Conservation (phyloP, 1,140 invertebrate genomes). For the Mamestra configurata region DNA sequence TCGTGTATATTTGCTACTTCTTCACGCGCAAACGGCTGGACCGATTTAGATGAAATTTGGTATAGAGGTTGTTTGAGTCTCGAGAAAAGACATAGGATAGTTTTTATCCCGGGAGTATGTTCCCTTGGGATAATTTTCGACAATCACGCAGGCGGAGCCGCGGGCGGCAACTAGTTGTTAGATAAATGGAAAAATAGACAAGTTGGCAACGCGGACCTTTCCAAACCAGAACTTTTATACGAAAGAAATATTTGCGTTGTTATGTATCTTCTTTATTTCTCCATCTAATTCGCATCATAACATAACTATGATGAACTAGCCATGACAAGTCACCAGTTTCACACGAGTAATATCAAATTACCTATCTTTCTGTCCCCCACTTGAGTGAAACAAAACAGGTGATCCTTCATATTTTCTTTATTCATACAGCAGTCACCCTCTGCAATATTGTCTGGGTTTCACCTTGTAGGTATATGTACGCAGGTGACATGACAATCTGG, state of each 20-base stretch:
- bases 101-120: too few species aligned
- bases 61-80: too few species aligned
- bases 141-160: too few species aligned
- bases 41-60: too few species aligned
- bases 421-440: constrained; percentile 24
- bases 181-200: constrained; percentile 15
- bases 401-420: constrained; percentile 39
- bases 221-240: neutral
- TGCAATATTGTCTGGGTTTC: constrained; percentile 19
- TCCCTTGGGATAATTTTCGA: too few species aligned
- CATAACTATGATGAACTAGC: constrained; percentile 11
- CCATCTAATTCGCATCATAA: neutral
- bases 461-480: constrained; percentile 1
- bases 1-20: too few species aligned
- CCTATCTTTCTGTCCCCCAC: constrained; percentile 24
- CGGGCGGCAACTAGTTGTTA: too few species aligned
- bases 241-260: neutral
- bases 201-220: constrained; percentile 8
- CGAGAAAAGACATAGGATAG: too few species aligned
- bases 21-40: too few species aligned
- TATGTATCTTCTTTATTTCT: constrained; percentile 7
- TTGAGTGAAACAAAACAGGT: constrained; percentile 19
- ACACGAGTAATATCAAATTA: constrained; percentile 29
- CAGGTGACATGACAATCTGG: constrained; percentile 21
- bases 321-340: neutral